Evolutionary conservation across 2,113 vertebrate genomes (phyloP), one percentile per base, ranked within the genome.

Genomic region (Dicerorhinus sumatrensis): DNA sequence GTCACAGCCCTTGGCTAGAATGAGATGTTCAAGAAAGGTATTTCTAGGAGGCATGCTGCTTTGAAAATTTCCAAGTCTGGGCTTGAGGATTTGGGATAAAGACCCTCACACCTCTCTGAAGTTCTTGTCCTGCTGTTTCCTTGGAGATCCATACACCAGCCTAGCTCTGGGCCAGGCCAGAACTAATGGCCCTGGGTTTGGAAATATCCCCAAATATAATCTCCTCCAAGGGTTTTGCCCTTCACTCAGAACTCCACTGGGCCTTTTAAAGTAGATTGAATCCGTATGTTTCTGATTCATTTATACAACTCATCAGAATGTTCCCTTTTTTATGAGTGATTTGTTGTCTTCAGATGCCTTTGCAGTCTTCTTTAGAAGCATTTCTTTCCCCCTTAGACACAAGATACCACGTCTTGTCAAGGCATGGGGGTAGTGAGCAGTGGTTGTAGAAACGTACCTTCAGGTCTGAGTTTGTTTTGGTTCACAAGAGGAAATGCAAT

Each of bases 251-350:
- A 96, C 63, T 96, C 92, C 72, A 88, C 56, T 70, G 88, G 77
- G 94, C n/a, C 95, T 83, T 86, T 92, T 96, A 90, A 97, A 97
- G 62, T 73, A 91, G 73, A 97, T 91, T 95, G 81, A 94, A 95
- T 93, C 97, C 98, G 91, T 98, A 97, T 98, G 98, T 94, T 97
- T 96, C 96, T 98, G 97, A 98, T 97, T 97, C 97, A 98, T 96
- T 98, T 98, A 96, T 88, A 95, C 96, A 95, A 98, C 95, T 96
- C 97, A 97, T 95, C 88, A 96, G 46, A 93, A 80, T 77, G 84
- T 82, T 95, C 93, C 56, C 27, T 46, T 91, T 97, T 96, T 91
- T 67, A 92, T 94, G 97, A 96, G 82, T 86, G 67, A 92, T 88
- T 84, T 97, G 83, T 96, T 96, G 75, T 96, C 87, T 97, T 88